These are phyloP conservation scores for Pelodiscus sinensis DNA, from an alignment of 2,113 vertebrate species.

Conservation along the genomic window DNA sequence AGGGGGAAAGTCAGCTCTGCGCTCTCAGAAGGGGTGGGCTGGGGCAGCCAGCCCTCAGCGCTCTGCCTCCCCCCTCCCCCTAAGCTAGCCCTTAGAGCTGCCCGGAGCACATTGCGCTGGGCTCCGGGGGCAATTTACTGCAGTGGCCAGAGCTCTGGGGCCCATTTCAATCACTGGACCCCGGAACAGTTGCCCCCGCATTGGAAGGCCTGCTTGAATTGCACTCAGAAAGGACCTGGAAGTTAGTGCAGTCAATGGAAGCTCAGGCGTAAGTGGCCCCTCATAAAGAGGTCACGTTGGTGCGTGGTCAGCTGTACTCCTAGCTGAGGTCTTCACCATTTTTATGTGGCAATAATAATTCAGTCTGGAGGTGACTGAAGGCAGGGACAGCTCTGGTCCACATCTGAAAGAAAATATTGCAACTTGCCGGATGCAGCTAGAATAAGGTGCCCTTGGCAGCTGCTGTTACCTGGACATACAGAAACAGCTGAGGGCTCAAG, in stretches of 20 bases:
- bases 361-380: neutral
- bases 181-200: no score
- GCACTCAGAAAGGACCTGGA: neutral
- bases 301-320: neutral
- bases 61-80: no score
- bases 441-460: neutral
- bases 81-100: no score
- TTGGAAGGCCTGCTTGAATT: neutral
- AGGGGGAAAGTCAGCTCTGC: neutral
- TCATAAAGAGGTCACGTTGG: neutral
- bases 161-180: no score
- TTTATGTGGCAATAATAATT: neutral
- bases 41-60: no score
- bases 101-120: no score
- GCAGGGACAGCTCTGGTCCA: neutral
- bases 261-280: neutral
- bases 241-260: neutral
- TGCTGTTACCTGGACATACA: neutral
- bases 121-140: no score
- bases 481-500: neutral
- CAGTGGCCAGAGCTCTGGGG: no score
- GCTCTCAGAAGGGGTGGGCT: no score
- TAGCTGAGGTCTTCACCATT: neutral
- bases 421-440: neutral
- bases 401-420: neutral